phyloP scores from a whole-genome alignment of 2,113 vertebrate species.

The Psammodynastes pulverulentus region DNA sequence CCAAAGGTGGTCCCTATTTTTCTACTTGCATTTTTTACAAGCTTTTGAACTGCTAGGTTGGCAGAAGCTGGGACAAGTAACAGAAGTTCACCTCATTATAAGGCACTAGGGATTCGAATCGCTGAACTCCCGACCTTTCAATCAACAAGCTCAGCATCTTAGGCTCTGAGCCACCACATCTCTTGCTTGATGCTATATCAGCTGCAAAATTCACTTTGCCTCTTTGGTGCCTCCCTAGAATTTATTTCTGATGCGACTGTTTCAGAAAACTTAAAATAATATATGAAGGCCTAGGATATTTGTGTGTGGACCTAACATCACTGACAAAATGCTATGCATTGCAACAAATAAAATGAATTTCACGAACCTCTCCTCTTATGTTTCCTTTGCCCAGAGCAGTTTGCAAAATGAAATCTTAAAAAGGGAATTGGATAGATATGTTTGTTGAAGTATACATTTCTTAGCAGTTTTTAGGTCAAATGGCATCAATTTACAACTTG shows the following conservation, averaged over 20 bases:
- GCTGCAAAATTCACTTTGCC: too few relatives aligned
- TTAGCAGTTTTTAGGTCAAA: conserved; percentile 43
- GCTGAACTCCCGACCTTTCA: too few relatives aligned
- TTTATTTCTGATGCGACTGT: background rate
- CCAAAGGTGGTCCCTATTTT: too few relatives aligned
- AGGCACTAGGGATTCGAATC: too few relatives aligned
- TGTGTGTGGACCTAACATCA: background rate
- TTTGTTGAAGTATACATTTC: conserved; percentile 24
- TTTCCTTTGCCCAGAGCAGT: background rate
- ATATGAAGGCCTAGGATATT: background rate
- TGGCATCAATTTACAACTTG: conserved; percentile 46
- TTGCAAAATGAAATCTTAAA: background rate
- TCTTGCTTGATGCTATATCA: background rate
- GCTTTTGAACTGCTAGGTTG: too few relatives aligned
- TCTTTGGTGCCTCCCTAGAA: too few relatives aligned
- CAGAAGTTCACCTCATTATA: too few relatives aligned
- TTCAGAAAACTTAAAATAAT: background rate
- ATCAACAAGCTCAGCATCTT: too few relatives aligned
- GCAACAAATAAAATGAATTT: background rate
- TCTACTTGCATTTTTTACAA: too few relatives aligned
- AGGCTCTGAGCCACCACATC: too few relatives aligned
- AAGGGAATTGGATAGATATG: background rate
- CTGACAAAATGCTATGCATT: background rate
- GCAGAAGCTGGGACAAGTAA: too few relatives aligned
- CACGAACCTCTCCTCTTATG: background rate